These are phyloP conservation scores for Rhinichthys klamathensis DNA, from an alignment of 2,113 vertebrate species.

Conservation along the genomic window DNA sequence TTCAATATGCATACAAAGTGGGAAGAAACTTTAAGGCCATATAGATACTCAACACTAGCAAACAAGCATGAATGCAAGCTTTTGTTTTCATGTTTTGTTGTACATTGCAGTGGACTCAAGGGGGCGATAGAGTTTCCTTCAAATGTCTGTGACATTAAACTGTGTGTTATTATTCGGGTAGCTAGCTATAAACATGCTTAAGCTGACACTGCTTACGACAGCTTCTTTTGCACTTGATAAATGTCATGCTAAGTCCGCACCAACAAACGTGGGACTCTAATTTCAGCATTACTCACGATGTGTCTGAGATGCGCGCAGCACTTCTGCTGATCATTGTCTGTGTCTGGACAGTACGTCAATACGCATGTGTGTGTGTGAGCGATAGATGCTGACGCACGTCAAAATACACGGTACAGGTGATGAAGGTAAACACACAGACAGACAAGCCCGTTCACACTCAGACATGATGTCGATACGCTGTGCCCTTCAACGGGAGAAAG, in stretches of 20 bases:
- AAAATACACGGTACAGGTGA: slow-evolving; percentile 18
- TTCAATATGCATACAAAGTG: not conserved
- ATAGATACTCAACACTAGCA: not conserved
- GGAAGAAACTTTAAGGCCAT: not conserved
- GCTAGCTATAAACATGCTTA: slow-evolving; percentile 17
- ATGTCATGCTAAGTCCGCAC: not conserved
- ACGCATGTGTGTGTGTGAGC: slow-evolving; percentile 5
- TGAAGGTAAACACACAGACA: slow-evolving; percentile 34
- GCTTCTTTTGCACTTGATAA: not conserved
- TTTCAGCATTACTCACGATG: slow-evolving; percentile 25
- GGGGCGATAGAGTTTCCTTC: slow-evolving; percentile 5
- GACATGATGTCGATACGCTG: slow-evolving; percentile 21
- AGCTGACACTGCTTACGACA: not conserved
- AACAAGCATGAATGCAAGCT: not conserved
- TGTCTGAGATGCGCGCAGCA: not conserved
- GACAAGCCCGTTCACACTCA: slow-evolving; percentile 19
- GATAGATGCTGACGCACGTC: not conserved
- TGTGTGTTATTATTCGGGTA: not conserved
- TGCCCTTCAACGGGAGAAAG: slow-evolving; percentile 26
- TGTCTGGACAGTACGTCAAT: slow-evolving; percentile 30
- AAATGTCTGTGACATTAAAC: not conserved
- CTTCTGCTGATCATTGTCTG: slow-evolving; percentile 1
- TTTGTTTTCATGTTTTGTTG: not conserved
- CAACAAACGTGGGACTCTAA: not conserved
- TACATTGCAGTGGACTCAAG: not conserved